Conservation (phyloP, 2,113 vertebrate genomes). For the Vombatus ursinus region DNA sequence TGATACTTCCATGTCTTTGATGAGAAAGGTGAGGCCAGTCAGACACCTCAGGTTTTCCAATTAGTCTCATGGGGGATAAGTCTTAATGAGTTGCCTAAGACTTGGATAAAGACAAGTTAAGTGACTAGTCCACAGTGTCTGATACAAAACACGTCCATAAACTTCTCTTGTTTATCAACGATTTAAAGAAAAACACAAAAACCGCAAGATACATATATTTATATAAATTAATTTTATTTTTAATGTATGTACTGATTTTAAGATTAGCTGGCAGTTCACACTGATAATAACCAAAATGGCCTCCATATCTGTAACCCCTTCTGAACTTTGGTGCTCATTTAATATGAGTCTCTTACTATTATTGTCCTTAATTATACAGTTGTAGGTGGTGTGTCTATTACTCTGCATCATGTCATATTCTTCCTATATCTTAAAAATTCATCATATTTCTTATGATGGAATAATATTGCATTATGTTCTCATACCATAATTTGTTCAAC, state of each 20-base stretch:
- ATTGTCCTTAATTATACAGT: not conserved
- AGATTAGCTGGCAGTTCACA: too few species aligned
- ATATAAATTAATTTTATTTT: not conserved
- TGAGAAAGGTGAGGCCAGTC: constrained; percentile 24
- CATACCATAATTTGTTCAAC: not conserved
- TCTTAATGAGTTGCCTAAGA: too few species aligned
- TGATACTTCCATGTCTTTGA: constrained; percentile 15
- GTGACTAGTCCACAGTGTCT: too few species aligned
- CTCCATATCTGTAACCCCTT: not conserved
- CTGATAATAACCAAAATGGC: not conserved
- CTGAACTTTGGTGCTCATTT: not conserved
- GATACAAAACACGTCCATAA: too few species aligned
- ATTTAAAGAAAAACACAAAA: not conserved
- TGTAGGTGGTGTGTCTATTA: not conserved
- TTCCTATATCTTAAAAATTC: not conserved
- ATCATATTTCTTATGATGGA: not conserved
- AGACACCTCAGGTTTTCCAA: not conserved
- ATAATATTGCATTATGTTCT: not conserved
- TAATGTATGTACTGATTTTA: too few species aligned
- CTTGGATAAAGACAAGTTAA: too few species aligned
- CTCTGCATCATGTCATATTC: not conserved
- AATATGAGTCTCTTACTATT: not conserved
- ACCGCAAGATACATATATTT: not conserved
- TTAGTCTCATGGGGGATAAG: too few species aligned
- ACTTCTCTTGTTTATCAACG: too few species aligned